phyloP scores from a whole-genome alignment of 2,797 vertebrate genomes.

The Nasua narica region DNA sequence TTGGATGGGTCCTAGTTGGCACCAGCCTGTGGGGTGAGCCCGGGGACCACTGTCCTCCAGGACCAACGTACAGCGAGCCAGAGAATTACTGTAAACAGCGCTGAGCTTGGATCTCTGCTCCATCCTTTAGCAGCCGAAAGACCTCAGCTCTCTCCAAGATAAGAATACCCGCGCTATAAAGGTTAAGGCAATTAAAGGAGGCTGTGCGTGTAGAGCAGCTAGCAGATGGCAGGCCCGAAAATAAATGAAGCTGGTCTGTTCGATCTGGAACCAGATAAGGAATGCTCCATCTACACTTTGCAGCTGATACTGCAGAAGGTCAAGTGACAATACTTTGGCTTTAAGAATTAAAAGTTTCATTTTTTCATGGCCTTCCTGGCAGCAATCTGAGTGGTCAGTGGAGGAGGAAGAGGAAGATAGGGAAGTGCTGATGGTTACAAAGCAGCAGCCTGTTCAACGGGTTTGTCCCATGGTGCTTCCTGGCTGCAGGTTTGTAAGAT shows the following conservation, averaged over 20 bases:
- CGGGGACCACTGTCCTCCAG: not conserved
- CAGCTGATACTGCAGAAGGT: not conserved
- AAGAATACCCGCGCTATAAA: not conserved
- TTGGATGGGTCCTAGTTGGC: not conserved
- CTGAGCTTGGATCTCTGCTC: not conserved
- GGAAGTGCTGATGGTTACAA: not conserved
- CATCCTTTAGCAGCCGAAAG: not conserved
- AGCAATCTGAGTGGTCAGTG: not conserved
- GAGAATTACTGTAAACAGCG: not conserved
- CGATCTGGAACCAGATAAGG: not conserved
- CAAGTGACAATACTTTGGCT: not conserved
- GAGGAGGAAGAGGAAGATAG: not conserved
- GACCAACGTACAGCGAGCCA: not conserved
- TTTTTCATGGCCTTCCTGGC: not conserved
- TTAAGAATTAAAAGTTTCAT: not conserved
- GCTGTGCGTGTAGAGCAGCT: accelerated
- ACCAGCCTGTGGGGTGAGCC: not conserved
- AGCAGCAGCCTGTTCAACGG: not conserved
- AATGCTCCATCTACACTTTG: not conserved
- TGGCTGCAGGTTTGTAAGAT: not conserved
- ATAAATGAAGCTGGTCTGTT: not conserved
- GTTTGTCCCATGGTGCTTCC: not conserved
- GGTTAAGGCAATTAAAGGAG: not conserved
- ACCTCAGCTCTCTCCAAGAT: not conserved
- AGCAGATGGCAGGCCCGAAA: not conserved